Evolutionary conservation across 2,797 vertebrate genomes (phyloP), one percentile per base, ranked within the genome.

Genomic region (Perodicticus potto): DNA sequence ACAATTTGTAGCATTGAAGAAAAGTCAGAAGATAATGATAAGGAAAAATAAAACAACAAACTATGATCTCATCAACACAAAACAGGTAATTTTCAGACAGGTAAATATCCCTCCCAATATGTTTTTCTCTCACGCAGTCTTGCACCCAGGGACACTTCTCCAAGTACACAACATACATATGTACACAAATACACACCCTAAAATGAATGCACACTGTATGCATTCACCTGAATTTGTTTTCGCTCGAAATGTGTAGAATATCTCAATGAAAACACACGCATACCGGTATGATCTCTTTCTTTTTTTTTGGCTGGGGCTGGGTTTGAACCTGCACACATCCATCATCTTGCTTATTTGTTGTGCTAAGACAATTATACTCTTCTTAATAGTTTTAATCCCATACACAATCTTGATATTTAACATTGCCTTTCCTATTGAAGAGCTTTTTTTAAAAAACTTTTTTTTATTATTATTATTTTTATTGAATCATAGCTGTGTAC

Each of bases 31-130:
- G n/a, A 77, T 34, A 89, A 57, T 90, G 53, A 59, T 88, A 77
- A 91, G 43, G 34, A 25, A 78, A 95, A 81, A 78, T 45, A 55
- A 80, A 94, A 94, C 57, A 78, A 80, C 5, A 91, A 78, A 87
- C 49, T 81, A 32, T 70, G n/a, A 77, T 85, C 37, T 93, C 16
- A 81, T 93, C 67, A 70, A 92, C 32, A n/a, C n/a, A 86, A 92
- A 90, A 67, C 90, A 72, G 78, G 72, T 19, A 45, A 77, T 37
- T 65, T 94, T 85, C n/a, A 65, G 55, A 82, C 11, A 25, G 22
- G 17, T 40, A 95, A 93, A 82, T n/a, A 91, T 7, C 2, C 43
- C 17, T 67, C 11, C 37, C 55, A 92, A 55, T 55, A 76, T 91
- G 72, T 65, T 67, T 87, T 53, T 59, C 17, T 87, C 49, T 73